Base-by-base conservation (phyloP, 2,888 invertebrate species). In the Archips xylosteana region DNA sequence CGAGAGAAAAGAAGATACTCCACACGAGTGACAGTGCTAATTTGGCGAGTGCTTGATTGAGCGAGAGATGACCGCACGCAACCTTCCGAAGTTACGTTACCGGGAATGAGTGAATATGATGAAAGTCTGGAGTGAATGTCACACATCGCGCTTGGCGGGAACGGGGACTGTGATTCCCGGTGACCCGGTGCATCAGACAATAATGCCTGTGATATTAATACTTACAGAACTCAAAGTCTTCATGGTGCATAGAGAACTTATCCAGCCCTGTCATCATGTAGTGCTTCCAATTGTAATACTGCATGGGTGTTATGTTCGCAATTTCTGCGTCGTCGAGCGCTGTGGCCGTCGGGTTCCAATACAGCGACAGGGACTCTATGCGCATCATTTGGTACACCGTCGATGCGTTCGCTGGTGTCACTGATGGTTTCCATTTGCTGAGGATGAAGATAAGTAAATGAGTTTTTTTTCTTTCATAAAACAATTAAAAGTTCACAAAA, bases 181-280 rank as follows among this genome's bases (percentile, higher is more conserved):
- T 23, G n/a, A n/a, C n/a, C n/a, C n/a, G n/a, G n/a, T n/a, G n/a
- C n/a, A n/a, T n/a, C n/a, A n/a, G n/a, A n/a, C n/a, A n/a, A n/a
- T n/a, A n/a, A n/a, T n/a, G n/a, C n/a, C n/a, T 13, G 1, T 13
- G 51, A 6, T 15, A 9, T 61, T n/a, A 9, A n/a, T 49, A 95
- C 96, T 96, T 90, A 97, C 97, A 92, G 88, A 97, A 97, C 81
- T 97, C 96, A 87, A 97, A 97, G 75, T 96, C 96, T 85, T 97
- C 96, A 76, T 96, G 96, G 83, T 96, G 96, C 92, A 97, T 96
- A 23, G 96, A 96, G 86, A 97, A 97, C 79, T 96, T 97, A 81
- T 97, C 96, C 9, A 97, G 89, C 0, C 97, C 97, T 66, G 95
- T 95, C 23, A 96, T 95, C 96, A 97, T 96, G 66, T 96, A 95